Base-by-base conservation (phyloP, 2,888 invertebrate genomes). In the Marronus borbonicus region DNA sequence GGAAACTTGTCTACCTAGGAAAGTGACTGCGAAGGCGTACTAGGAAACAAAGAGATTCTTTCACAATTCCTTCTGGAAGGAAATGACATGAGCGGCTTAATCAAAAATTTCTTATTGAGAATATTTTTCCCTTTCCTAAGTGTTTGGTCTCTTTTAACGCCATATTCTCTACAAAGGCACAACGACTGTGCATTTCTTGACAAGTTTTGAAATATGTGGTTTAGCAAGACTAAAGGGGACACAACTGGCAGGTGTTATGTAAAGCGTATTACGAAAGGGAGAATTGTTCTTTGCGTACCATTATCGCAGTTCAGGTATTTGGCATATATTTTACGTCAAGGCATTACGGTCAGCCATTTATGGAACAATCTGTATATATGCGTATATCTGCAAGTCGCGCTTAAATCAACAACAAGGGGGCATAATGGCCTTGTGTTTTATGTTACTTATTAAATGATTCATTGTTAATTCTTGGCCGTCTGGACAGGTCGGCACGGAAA, bases 401-500 rank as follows among this genome's bases (percentile, higher is more conserved):
- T 77, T 79, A 79, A 77, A 77, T 78, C 80, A 80, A 77, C 79
- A 79, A 79, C 77, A 79, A 78, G 77, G 74, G 60, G n/a, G 65
- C 24, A 78, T 80, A 81, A 81, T 81, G 80, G 80, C 78, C 79
- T 76, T 80, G 80, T 82, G 81, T 80, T 81, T 81, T 82, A 81
- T 81, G 82, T 81, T 81, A 78, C 79, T 80, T 80, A 82, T 81
- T 80, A 80, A 81, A 81, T 82, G 82, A 82, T 81, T 82, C 81
- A 82, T 82, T 82, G 80, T 82, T 80, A 81, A 81, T 81, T 81
- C 81, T 78, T 80, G 78, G 76, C 77, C 76, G 77, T 78, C 75
- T 75, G 80, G 80, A 81, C 80, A 75, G 79, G 80, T 80, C 78
- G 77, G 81, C 79, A 80, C 79, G 80, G 78, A 82, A 81, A 70